Evolutionary conservation across 2,797 vertebrate genomes (phyloP), one percentile per base, ranked within the genome.

Genomic region (Luscinia megarhynchos): DNA sequence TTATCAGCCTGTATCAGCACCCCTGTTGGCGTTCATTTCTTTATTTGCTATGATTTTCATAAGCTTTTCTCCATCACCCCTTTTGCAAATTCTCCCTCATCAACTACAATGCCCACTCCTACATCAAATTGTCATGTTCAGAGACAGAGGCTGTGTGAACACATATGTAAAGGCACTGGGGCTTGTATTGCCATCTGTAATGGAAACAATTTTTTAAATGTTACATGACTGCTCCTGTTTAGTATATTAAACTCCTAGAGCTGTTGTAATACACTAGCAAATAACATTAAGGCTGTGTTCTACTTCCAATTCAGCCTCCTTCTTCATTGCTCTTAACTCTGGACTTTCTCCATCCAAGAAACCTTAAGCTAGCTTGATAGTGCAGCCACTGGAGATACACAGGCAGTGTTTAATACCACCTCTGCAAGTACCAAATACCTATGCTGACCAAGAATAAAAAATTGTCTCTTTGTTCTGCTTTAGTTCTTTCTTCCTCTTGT

Each of bases 71-170:
- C 36, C 3, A 5, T 55, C 30, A 62, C 27, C 26, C 26, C 40
- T 76, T 74, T 41, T 73, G 29, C 59, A 73, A 61, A 66, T 55
- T 58, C 43, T 78, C 34, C 17, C 19, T 74, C 21, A 21, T 69
- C 0, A 1, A 26, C 48, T 70, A 5, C 7, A 3, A 0, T 32
- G 26, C 16, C 11, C 15, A 51, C 15, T 27, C n/a, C 14, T 29
- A 7, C 11, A 54, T 69, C 32, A 8, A 12, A 30, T 0, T 54
- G 12, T 18, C 45, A 1, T 12, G 8, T 32, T 84, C 38, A 83
- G 68, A 84, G 61, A n/a, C 53, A 36, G 20, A 63, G 16, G 30
- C 58, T 51, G 10, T 8, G 9, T 66, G 46, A 62, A 50, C 32
- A 32, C 11, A 0, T 68, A 2, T 20, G 41, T 83, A 32, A 76